Percentiles rank a stretch among this genome's conserved stretches.
Conservation (phyloP, 2,797 vertebrate genomes). For the Orestias chungarensis region DNA sequence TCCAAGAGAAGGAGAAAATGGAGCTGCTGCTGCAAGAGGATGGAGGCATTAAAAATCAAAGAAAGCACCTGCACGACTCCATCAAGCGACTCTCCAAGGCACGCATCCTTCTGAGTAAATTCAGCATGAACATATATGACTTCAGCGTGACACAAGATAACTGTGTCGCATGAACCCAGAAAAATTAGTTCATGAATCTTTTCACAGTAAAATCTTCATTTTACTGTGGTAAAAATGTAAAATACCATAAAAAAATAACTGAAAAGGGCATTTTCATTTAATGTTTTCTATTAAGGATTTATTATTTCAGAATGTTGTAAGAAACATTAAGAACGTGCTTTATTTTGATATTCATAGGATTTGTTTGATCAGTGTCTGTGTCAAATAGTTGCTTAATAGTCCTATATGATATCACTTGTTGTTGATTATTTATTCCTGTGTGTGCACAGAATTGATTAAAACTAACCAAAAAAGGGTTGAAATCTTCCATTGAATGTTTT, state of each 20-base stretch:
- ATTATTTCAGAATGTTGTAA: too few species aligned
- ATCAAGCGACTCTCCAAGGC: constrained; percentile 25
- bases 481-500: neutral
- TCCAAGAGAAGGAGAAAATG: constrained; percentile 78
- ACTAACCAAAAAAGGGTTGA: neutral
- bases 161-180: too few species aligned
- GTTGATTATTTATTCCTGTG: neutral
- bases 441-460: neutral
- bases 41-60: neutral
- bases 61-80: constrained; percentile 4
- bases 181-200: neutral
- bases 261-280: too few species aligned
- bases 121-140: constrained; percentile 41
- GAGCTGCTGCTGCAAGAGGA: constrained; percentile 44
- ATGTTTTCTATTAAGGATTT: too few species aligned
- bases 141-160: constrained; percentile 13
- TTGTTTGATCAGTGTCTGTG: too few species aligned
- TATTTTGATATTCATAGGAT: too few species aligned
- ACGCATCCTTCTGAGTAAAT: constrained; percentile 22
- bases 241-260: too few species aligned
- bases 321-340: too few species aligned
- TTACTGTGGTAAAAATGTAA: too few species aligned
- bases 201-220: too few species aligned
- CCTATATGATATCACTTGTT: neutral
- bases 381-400: too few species aligned